Evolutionary conservation across 2,797 vertebrate species (phyloP).

Genomic region (Hoplostethus mediterraneus): DNA sequence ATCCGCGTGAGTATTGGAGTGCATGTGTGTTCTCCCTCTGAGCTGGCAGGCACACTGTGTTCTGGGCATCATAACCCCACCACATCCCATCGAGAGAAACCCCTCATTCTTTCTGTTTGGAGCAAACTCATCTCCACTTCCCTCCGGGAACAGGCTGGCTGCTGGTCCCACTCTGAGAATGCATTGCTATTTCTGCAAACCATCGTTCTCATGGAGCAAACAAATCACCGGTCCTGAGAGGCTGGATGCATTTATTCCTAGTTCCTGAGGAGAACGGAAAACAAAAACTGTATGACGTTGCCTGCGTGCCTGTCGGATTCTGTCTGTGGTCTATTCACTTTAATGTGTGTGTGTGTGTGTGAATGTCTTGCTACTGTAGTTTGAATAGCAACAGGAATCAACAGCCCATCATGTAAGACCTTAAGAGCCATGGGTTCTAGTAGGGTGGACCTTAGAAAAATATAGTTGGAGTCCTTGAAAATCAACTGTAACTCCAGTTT

Average conservation of each 20-base stretch:
- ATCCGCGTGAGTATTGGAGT: slow-evolving; percentile 11
- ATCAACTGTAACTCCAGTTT: neutral
- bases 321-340: neutral
- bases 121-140: slow-evolving; percentile 48
- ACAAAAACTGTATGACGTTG: slow-evolving; percentile 8
- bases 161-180: slow-evolving; percentile 41
- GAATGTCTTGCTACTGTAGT: neutral
- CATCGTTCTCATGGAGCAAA: slow-evolving; percentile 36
- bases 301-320: slow-evolving; percentile 10
- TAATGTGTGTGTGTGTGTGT: neutral
- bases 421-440: slow-evolving; percentile 22
- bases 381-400: slow-evolving; percentile 31
- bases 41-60: slow-evolving; percentile 19
- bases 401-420: slow-evolving; percentile 24
- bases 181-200: slow-evolving; percentile 33
- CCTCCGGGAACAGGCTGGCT: slow-evolving; percentile 33
- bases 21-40: slow-evolving; percentile 6
- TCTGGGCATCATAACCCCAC: slow-evolving; percentile 44
- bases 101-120: slow-evolving; percentile 42
- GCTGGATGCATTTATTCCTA: slow-evolving; percentile 41
- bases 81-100: slow-evolving; percentile 18
- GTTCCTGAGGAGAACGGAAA: slow-evolving; percentile 21
- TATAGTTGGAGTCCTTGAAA: too few species aligned
- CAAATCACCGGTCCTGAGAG: slow-evolving; percentile 33
- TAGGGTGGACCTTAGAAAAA: neutral